phyloP scores from a whole-genome alignment of 2,113 vertebrate genomes.

The Phalacrocorax pelagicus region DNA sequence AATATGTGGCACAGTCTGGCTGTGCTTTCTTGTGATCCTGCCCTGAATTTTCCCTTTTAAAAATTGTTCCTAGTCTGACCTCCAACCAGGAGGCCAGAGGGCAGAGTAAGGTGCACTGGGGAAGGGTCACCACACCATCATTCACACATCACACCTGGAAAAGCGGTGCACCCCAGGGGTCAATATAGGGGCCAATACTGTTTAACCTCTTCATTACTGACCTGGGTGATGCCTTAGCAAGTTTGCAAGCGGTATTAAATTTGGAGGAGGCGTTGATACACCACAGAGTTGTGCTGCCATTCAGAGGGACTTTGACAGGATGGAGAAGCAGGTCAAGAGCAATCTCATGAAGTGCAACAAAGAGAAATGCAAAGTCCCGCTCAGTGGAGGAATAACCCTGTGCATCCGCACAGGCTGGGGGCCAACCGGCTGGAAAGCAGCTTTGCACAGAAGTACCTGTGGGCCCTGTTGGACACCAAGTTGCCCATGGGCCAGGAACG shows the following conservation, averaged over 20 bases:
- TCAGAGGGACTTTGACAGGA: neutral
- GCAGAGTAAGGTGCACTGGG: neutral
- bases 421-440: neutral
- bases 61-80: neutral
- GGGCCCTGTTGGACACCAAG: neutral
- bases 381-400: neutral
- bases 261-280: neutral
- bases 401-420: neutral
- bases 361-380: neutral
- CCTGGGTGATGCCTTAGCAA: neutral
- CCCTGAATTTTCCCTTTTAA: neutral
- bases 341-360: neutral
- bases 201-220: neutral
- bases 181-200: accelerated
- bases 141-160: accelerated
- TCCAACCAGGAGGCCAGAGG: neutral
- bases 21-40: neutral
- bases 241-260: neutral
- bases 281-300: neutral
- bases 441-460: neutral
- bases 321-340: neutral
- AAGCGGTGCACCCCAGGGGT: neutral
- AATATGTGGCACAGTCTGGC: accelerated
- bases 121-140: neutral
- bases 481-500: neutral